phyloP scores from a whole-genome alignment of 2,797 vertebrate species.

The Clarias laeviceps region DNA sequence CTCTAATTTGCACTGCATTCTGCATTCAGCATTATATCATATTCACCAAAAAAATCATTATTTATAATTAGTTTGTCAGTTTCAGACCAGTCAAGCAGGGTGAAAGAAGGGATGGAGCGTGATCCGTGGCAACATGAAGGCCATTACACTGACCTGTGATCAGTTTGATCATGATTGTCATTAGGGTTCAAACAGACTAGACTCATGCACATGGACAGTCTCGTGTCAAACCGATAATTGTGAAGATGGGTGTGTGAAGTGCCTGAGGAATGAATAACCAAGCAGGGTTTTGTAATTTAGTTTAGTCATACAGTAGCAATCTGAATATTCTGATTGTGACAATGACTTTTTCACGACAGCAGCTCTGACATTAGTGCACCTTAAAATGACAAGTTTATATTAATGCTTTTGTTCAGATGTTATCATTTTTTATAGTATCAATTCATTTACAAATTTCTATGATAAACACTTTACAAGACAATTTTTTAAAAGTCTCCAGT shows the following conservation, averaged over 20 bases:
- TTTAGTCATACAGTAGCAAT: neutral
- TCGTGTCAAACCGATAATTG: neutral
- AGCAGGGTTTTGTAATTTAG: neutral
- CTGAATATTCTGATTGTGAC: neutral
- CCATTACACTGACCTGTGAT: neutral
- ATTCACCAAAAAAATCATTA: neutral
- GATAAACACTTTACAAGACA: neutral
- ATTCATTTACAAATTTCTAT: neutral
- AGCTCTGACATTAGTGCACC: neutral
- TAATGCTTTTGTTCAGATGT: too few species aligned
- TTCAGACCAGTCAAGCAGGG: neutral
- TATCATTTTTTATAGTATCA: too few species aligned
- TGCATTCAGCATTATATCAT: neutral
- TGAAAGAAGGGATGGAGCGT: too few species aligned
- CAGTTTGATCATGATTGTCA: too few species aligned
- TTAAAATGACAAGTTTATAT: too few species aligned
- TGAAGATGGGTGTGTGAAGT: neutral
- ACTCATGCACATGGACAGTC: neutral
- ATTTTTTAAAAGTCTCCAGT: neutral
- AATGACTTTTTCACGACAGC: neutral
- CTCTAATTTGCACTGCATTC: neutral
- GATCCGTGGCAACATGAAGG: neutral
- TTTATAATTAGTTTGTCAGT: neutral
- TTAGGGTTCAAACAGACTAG: neutral
- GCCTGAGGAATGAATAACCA: neutral